Percentiles rank a stretch among this genome's conserved stretches.
Evolutionary conservation across 2,113 vertebrate genomes (phyloP).

Genomic region (Mellivora capensis): DNA sequence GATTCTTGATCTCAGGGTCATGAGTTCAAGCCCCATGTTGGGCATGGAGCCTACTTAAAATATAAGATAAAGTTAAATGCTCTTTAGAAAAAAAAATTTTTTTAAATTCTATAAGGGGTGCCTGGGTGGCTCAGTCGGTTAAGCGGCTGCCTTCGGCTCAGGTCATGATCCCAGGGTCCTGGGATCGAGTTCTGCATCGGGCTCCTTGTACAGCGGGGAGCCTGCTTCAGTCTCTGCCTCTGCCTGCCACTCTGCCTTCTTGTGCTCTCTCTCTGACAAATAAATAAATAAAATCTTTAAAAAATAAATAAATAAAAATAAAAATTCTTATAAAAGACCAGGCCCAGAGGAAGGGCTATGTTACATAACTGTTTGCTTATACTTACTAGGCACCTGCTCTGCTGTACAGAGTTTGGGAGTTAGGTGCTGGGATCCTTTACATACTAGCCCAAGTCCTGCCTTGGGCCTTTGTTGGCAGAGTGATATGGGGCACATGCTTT

Average conservation of each 20-base stretch:
- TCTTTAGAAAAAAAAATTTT: too few species aligned
- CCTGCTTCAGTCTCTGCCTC: too few species aligned
- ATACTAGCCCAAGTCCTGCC: not conserved
- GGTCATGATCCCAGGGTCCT: too few species aligned
- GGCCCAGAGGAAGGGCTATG: not conserved
- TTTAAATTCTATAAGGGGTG: too few species aligned
- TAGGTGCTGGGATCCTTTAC: not conserved
- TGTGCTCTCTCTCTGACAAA: too few species aligned
- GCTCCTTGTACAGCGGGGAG: too few species aligned
- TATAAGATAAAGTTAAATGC: not conserved
- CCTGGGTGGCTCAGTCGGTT: too few species aligned
- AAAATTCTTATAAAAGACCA: fast-evolving
- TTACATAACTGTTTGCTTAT: fast-evolving
- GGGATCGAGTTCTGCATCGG: too few species aligned
- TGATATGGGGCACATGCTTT: not conserved
- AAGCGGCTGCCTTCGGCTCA: too few species aligned
- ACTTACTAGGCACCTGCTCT: not conserved
- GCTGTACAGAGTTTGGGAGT: fast-evolving
- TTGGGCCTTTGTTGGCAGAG: not conserved
- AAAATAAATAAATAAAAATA: not conserved
- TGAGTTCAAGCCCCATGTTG: not conserved
- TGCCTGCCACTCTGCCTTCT: too few species aligned
- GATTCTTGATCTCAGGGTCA: not conserved
- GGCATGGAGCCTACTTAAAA: not conserved
- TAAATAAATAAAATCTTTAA: too few species aligned